phyloP scores from a whole-genome alignment of 2,113 vertebrate genomes.

The Telmatochromis brachygnathus region DNA sequence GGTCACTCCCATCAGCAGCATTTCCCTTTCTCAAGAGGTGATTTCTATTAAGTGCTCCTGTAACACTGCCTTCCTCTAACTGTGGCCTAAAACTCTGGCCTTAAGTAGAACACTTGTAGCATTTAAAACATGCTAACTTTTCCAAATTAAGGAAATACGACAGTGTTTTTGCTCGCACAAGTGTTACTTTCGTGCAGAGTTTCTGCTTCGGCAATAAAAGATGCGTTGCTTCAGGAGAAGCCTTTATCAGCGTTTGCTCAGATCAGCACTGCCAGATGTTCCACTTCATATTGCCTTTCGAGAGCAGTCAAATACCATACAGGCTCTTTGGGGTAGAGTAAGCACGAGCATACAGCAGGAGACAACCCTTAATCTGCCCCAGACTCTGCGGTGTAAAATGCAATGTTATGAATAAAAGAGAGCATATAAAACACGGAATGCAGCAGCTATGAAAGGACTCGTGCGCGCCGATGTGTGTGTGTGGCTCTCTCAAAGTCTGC shows the following conservation, averaged over 20 bases:
- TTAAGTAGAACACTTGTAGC: neutral
- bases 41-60: slow-evolving; percentile 41
- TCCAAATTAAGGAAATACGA: neutral
- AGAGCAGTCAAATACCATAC: slow-evolving; percentile 56
- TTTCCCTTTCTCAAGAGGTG: slow-evolving; percentile 56
- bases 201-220: slow-evolving; percentile 16
- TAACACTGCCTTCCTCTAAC: neutral
- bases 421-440: slow-evolving; percentile 67
- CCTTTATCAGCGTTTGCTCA: slow-evolving; percentile 43
- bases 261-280: slow-evolving; percentile 63
- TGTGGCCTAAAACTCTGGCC: neutral
- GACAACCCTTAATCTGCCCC: slow-evolving; percentile 65
- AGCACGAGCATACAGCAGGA: slow-evolving; percentile 61
- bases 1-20: slow-evolving; percentile 59
- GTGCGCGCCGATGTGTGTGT: neutral
- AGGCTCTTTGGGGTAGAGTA: slow-evolving; percentile 65
- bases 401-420: slow-evolving; percentile 69
- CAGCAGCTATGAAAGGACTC: slow-evolving; percentile 46
- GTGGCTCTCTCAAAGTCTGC: neutral
- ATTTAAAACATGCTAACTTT: neutral
- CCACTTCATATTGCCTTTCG: slow-evolving; percentile 54
- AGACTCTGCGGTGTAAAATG: slow-evolving; percentile 67
- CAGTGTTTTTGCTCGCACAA: neutral
- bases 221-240: slow-evolving; percentile 15
- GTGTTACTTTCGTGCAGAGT: neutral